Evolutionary conservation across 2,888 invertebrate genomes (phyloP).

Genomic region (Anorthoa munda): DNA sequence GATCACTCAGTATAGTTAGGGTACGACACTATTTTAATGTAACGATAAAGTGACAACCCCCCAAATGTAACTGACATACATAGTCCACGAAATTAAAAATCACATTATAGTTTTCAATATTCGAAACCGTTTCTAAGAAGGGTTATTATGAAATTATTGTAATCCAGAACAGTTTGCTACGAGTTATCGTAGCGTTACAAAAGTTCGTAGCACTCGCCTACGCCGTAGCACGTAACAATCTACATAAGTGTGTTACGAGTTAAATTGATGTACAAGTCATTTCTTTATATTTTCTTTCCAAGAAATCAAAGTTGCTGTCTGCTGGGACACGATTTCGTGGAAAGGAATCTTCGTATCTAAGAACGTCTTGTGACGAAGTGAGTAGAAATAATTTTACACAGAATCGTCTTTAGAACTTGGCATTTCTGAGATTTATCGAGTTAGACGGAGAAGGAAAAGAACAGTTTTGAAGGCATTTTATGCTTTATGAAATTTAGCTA

Average conservation of each 20-base stretch:
- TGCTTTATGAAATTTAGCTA: background rate
- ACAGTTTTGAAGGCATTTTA: background rate
- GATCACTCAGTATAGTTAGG: too few relatives aligned
- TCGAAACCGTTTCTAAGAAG: slow-evolving; percentile 13
- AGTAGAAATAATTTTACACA: slow-evolving; percentile 1
- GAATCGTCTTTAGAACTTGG: background rate
- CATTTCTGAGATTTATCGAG: slow-evolving; percentile 4
- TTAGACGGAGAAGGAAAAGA: background rate
- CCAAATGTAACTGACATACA: too few relatives aligned
- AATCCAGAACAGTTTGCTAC: slow-evolving; percentile 24
- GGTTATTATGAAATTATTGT: slow-evolving; percentile 4
- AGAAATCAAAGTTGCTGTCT: slow-evolving; percentile 39
- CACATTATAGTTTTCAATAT: slow-evolving; percentile 38
- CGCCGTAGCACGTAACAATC: slow-evolving; percentile 47
- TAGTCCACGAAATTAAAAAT: too few relatives aligned
- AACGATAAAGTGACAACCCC: too few relatives aligned
- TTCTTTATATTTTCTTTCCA: slow-evolving; percentile 35
- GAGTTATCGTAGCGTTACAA: slow-evolving; percentile 34
- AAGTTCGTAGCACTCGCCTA: slow-evolving; percentile 44
- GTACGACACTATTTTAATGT: too few relatives aligned
- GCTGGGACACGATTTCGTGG: slow-evolving; percentile 9
- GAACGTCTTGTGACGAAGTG: background rate
- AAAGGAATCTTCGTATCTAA: slow-evolving; percentile 8
- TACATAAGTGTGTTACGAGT: slow-evolving; percentile 24
- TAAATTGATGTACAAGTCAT: slow-evolving; percentile 36